Evolutionary conservation across 2,113 vertebrate species (phyloP).

Genomic region (Pseudorasbora parva): DNA sequence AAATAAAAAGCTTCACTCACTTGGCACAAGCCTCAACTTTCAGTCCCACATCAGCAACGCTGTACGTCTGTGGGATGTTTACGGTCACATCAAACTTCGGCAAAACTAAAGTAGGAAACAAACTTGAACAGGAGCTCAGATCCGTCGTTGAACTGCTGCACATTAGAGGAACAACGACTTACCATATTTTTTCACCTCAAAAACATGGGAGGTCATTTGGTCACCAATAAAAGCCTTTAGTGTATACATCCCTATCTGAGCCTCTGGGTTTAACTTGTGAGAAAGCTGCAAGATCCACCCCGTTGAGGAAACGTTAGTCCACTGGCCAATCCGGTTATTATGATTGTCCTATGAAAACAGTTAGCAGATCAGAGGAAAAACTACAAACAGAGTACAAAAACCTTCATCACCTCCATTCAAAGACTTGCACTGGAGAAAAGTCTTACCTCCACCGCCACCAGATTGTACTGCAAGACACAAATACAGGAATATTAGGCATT

Average conservation of each 20-base stretch:
- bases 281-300: too few relatives aligned
- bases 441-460: neutral
- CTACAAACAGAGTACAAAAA: too few relatives aligned
- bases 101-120: constrained; percentile 63
- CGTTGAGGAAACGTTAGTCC: too few relatives aligned
- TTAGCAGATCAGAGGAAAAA: too few relatives aligned
- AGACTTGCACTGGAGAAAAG: neutral
- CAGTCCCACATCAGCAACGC: constrained; percentile 53
- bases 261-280: too few relatives aligned
- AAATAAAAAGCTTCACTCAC: constrained; percentile 56
- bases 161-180: constrained; percentile 20
- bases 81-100: constrained; percentile 69
- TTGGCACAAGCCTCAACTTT: constrained; percentile 63
- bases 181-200: constrained; percentile 67
- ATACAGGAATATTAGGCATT: too few relatives aligned
- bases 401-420: neutral
- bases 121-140: neutral
- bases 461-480: neutral
- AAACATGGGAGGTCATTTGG: too few relatives aligned
- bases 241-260: too few relatives aligned
- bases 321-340: too few relatives aligned
- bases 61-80: constrained; percentile 40
- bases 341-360: too few relatives aligned
- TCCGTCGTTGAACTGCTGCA: neutral
- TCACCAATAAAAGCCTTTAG: too few relatives aligned